Base-by-base conservation (phyloP, 2,797 vertebrate genomes). In the Acomys russatus region DNA sequence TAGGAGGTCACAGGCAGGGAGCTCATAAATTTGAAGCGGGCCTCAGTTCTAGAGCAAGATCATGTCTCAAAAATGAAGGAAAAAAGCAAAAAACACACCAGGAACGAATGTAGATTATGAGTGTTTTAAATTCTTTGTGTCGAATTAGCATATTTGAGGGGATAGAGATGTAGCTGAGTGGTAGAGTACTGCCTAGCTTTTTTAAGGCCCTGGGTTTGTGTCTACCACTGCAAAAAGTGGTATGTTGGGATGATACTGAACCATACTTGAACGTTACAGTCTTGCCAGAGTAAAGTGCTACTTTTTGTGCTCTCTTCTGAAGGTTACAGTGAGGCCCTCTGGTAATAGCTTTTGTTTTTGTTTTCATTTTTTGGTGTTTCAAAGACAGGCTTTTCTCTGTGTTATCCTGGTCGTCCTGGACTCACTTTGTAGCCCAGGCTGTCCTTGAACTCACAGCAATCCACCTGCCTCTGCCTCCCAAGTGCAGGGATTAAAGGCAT, bases 61-160 rank as follows among this genome's bases (percentile, higher is more conserved):
- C 38, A 10, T 51, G 38, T 66, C 82, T 49, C 28, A 66, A 84
- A 84, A 44, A 66, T 54, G 15, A 44, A 83, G 6, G 63, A 38
- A 54, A 12, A 35, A 54, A 54, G 54, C 54, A 71, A 49, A 95
- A 84, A 88, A 80, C 9, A 74, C 28, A 61, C 9, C 88, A 70
- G 23, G 88, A 54, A 79, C 91, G 86, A 93, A 89, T 93, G 61
- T 73, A 91, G 18, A 92, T 92, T 90, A 56, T 92, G 9, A 64
- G 35, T 88, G 6, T 92, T 90, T 91, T 94, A 63, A 76, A 76
- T 79, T 25, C 30, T 94, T 9, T 71, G 3, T 92, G 35, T 73
- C 66, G 83, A 95, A 88, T 85, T 92, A 73, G 22, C 20, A 77
- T 85, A 18, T 77, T 89, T 89, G 28, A 73, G 28, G 56, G 56